These are phyloP conservation scores for Donacobius atricapilla DNA, from an alignment of 2,113 vertebrate genomes.

Conservation along the genomic window DNA sequence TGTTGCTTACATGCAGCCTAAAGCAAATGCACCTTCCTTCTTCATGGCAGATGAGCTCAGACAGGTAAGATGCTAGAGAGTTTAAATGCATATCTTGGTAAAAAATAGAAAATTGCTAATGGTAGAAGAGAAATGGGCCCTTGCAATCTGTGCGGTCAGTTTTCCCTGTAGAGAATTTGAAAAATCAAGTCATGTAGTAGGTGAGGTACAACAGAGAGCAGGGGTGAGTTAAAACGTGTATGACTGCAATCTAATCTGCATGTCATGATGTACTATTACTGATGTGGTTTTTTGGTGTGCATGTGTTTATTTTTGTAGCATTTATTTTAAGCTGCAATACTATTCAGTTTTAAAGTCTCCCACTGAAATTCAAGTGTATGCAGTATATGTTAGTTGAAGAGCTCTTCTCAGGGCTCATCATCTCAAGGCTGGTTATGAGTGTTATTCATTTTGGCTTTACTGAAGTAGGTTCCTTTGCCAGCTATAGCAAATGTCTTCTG, in stretches of 20 bases:
- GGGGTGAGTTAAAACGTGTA: neutral
- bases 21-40: conserved; percentile 98
- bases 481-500: neutral
- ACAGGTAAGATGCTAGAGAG: conserved; percentile 79
- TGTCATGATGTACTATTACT: neutral
- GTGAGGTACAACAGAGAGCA: neutral
- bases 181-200: neutral
- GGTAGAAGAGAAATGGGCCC: neutral
- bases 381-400: neutral
- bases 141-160: neutral
- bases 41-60: conserved; percentile 98
- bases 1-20: conserved; percentile 99
- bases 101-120: neutral
- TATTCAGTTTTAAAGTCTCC: neutral
- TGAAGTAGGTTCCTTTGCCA: neutral
- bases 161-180: neutral
- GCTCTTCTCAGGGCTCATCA: neutral
- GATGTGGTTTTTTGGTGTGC: neutral
- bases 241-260: neutral
- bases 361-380: neutral
- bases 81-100: neutral
- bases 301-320: neutral
- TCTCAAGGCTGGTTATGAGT: neutral
- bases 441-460: neutral
- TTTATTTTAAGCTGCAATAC: neutral